Evolutionary conservation across 1,140 invertebrate species (phyloP).

Genomic region (Drosophila tropicalis): DNA sequence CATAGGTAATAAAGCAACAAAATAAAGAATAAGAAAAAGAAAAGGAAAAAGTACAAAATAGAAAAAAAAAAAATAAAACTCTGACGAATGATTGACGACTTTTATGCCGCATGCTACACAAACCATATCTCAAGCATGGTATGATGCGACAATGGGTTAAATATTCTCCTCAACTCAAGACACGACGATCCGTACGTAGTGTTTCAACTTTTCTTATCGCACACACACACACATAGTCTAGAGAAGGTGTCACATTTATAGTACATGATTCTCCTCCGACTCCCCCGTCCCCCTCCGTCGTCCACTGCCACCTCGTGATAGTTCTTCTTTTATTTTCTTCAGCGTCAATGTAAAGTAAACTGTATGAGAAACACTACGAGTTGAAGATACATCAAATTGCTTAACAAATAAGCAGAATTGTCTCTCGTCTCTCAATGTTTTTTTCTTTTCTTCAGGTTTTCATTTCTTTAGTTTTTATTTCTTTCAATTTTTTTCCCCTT

Average conservation of each 20-base stretch:
- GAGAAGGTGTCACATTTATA: slow-evolving; percentile 47
- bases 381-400: slow-evolving; percentile 31
- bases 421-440: slow-evolving; percentile 37
- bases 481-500: slow-evolving; percentile 35
- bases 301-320: not conserved
- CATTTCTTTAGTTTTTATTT: slow-evolving; percentile 19
- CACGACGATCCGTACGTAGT: slow-evolving; percentile 14
- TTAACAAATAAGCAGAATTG: slow-evolving; percentile 25
- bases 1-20: slow-evolving; percentile 25
- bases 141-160: slow-evolving; percentile 63
- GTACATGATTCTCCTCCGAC: slow-evolving; percentile 3
- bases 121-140: not conserved
- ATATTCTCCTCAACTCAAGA: slow-evolving; percentile 27
- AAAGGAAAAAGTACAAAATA: slow-evolving; percentile 24
- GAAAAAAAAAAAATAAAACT: slow-evolving; percentile 39
- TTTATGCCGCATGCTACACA: slow-evolving; percentile 28
- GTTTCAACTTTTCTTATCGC: slow-evolving; percentile 51
- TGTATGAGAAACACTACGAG: slow-evolving; percentile 33
- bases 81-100: slow-evolving; percentile 77
- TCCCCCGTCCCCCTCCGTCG: not conserved
- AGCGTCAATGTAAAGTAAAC: slow-evolving; percentile 68
- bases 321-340: slow-evolving; percentile 13
- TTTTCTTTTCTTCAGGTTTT: slow-evolving; percentile 41
- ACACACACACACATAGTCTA: not conserved
- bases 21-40: slow-evolving; percentile 23